phyloP scores from a whole-genome alignment of 2,888 invertebrate genomes.

The Chloromyia formosa region DNA sequence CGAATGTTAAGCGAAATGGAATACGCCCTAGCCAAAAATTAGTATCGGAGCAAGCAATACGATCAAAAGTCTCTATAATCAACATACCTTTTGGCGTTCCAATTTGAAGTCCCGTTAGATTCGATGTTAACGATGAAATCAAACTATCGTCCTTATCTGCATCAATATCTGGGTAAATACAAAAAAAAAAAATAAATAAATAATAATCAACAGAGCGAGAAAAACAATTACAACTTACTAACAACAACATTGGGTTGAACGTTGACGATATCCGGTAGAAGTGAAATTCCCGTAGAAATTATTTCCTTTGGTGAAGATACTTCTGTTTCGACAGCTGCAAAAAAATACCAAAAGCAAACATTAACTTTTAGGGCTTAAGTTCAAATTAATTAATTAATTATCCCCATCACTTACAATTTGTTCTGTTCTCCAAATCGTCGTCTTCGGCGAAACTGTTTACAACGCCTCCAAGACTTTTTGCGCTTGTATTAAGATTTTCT shows the following conservation, averaged over 20 bases:
- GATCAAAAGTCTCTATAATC: too few relatives aligned
- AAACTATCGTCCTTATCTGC: constrained; percentile 35
- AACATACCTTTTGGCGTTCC: constrained; percentile 40
- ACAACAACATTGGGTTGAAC: constrained; percentile 39
- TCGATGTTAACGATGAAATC: constrained; percentile 17
- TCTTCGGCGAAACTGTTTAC: background rate
- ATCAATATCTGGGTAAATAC: background rate
- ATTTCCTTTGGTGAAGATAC: constrained; percentile 22
- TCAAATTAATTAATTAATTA: background rate
- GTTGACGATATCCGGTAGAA: constrained; percentile 49
- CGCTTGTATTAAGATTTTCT: constrained; percentile 45
- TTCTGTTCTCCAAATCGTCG: constrained; percentile 1
- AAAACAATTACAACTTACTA: constrained; percentile 27
- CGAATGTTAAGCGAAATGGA: too few relatives aligned
- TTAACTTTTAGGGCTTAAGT: too few relatives aligned
- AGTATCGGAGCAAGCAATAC: too few relatives aligned
- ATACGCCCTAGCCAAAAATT: too few relatives aligned
- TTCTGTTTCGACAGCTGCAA: constrained; percentile 20
- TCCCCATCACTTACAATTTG: constrained; percentile 14
- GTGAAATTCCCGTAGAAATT: background rate
- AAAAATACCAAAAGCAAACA: too few relatives aligned
- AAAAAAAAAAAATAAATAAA: background rate
- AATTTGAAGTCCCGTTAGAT: constrained; percentile 30
- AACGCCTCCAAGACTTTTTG: constrained; percentile 11
- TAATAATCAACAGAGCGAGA: too few relatives aligned